Percentiles rank a stretch among this genome's conserved stretches.
Conservation (phyloP, 2,113 vertebrate genomes). For the Hippolais icterina region DNA sequence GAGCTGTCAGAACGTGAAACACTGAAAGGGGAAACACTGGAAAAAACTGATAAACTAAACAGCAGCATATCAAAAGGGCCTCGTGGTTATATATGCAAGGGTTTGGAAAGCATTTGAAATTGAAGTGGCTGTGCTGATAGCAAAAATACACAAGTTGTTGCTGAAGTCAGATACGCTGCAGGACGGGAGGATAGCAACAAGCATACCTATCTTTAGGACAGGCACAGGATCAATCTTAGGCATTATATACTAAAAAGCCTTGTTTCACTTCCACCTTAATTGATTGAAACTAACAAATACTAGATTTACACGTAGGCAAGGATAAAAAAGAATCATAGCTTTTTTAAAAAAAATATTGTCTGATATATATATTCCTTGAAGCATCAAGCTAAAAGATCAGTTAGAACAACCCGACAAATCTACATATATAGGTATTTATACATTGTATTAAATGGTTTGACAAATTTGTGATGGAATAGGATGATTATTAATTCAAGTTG, state of each 20-base stretch:
- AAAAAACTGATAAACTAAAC: constrained; percentile 49
- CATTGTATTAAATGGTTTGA: neutral
- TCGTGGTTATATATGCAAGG: neutral
- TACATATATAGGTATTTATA: neutral
- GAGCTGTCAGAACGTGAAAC: neutral
- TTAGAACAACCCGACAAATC: neutral
- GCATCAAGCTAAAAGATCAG: neutral
- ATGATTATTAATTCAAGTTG: neutral
- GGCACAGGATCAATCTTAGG: neutral
- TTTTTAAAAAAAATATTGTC: neutral
- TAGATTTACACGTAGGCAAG: neutral
- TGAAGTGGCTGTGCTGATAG: constrained; percentile 28
- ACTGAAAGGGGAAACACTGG: neutral
- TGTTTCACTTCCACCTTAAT: neutral
- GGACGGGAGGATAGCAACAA: neutral
- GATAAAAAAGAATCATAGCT: no score
- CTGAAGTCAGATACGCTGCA: neutral
- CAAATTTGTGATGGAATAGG: neutral
- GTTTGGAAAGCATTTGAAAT: constrained; percentile 38
- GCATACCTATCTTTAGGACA: neutral
- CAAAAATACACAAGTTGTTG: neutral
- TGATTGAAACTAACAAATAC: neutral
- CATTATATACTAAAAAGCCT: neutral
- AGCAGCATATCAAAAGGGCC: constrained; percentile 10
- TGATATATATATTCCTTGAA: neutral